Evolutionary conservation across 2,888 invertebrate species (phyloP), one percentile per base, ranked within the genome.

Genomic region (Ophioninae sp.): DNA sequence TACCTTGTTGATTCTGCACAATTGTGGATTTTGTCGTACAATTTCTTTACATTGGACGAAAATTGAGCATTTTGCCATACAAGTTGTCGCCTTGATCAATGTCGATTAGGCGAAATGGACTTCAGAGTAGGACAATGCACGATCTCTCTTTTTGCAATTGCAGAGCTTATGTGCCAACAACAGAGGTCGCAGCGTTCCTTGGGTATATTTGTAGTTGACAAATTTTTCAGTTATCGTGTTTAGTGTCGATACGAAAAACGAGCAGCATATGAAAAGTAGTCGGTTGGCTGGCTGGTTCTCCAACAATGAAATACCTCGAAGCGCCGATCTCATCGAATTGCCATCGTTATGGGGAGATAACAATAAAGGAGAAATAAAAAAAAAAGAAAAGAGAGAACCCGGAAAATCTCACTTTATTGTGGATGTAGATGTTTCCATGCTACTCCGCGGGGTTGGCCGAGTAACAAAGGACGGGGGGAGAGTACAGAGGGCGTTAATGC

Each of bases 291-390:
- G 59, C 67, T 77, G 74, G 68, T 61, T 64, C 22, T 17, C 22
- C 37, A 56, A 73, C 30, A 73, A 23, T 37, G 44, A 44, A 71
- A 75, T 82, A 75, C 74, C 76, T 63, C 23, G 71, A 71, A 79
- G 72, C 79, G 79, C 74, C 75, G 85, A 73, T 73, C 22, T 39
- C 86, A 87, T 86, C 86, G 87, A 88, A 88, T 90, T 89, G 90
- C 89, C 89, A 88, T 88, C 68, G 81, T 73, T 69, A 79, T 81
- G 77, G 75, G 44, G 63, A 79, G 44, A 77, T 30, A 74, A 81
- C 71, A 75, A 76, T 73, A 79, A 64, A 64, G 37, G 51, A 75
- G 9, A 37, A 75, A 67, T 58, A 75, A 67, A 67, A 39, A 75
- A 67, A 73, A 59, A 79, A 87, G 88, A 88, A 88, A 88, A 88